phyloP scores from a whole-genome alignment of 30 jellyfish, hydroid and myxozoan species.

The Hydra vulgaris region DNA sequence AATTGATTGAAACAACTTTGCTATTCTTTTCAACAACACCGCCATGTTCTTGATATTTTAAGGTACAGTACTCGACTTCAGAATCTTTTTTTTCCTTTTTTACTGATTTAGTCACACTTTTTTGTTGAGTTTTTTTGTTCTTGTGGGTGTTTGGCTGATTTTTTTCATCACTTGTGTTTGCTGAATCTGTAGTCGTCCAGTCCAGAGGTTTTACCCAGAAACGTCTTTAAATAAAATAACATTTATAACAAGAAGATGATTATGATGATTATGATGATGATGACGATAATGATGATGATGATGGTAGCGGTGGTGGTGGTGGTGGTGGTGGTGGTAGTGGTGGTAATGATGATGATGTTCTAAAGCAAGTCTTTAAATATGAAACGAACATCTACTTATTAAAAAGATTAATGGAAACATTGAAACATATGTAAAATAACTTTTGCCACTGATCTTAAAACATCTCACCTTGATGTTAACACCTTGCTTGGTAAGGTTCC shows the following conservation, averaged over 20 bases:
- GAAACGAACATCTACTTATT: too few relatives aligned
- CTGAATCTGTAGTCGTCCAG: constrained; percentile 25
- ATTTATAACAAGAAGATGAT: neutral
- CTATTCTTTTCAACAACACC: constrained; percentile 32
- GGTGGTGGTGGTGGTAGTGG: too few relatives aligned
- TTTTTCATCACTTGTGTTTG: constrained; percentile 20
- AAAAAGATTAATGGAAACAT: too few relatives aligned
- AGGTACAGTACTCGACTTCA: neutral
- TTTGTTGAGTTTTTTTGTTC: neutral
- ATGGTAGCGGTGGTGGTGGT: too few relatives aligned
- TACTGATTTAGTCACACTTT: neutral
- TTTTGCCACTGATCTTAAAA: too few relatives aligned
- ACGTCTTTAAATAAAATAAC: constrained; percentile 7
- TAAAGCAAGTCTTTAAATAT: too few relatives aligned
- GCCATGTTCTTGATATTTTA: constrained; percentile 28
- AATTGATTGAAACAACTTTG: constrained; percentile 18
- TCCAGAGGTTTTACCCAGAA: constrained; percentile 38
- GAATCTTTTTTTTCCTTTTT: neutral
- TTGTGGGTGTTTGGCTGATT: constrained; percentile 4
- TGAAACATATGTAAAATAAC: too few relatives aligned
- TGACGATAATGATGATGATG: too few relatives aligned
- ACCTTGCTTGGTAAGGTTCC: constrained; percentile 34
- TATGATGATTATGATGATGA: too few relatives aligned
- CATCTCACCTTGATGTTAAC: constrained; percentile 30
- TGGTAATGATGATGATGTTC: too few relatives aligned